phyloP scores from a whole-genome alignment of 2,797 vertebrate genomes.

The Clarias fuscus region DNA sequence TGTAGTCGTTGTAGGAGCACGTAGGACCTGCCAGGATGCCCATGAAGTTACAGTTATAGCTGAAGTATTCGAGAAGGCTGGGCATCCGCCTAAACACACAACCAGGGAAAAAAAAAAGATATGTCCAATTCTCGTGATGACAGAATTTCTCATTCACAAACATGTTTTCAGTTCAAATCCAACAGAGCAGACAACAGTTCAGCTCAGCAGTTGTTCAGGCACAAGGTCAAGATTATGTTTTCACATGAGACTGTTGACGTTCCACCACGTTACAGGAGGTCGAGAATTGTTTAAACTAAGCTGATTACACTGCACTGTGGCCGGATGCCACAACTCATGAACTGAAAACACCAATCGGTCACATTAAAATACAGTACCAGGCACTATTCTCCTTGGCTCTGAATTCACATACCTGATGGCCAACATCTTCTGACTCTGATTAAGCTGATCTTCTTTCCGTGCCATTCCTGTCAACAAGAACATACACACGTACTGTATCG shows the following conservation, averaged over 20 bases:
- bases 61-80: constrained; percentile 91
- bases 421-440: constrained; percentile 82
- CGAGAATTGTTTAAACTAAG: neutral
- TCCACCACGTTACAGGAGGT: neutral
- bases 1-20: constrained; percentile 95
- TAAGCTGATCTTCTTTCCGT: constrained; percentile 87
- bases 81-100: constrained; percentile 85
- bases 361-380: neutral
- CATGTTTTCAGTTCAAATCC: neutral
- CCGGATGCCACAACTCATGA: neutral
- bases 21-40: constrained; percentile 92
- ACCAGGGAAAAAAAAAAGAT: neutral
- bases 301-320: neutral
- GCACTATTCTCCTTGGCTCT: neutral
- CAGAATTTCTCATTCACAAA: neutral
- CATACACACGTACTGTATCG: neutral
- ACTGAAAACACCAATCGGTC: neutral
- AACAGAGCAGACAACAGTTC: neutral
- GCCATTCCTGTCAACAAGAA: constrained; percentile 81
- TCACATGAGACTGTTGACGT: neutral
- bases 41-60: constrained; percentile 97
- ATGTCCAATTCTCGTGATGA: neutral
- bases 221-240: neutral
- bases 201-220: neutral
- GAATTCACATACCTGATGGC: constrained; percentile 83